A percentile compares a stretch with the other conserved stretches of the same genome.
Conservation (phyloP, 2,797 vertebrate species). For the Onychomys torridus region DNA sequence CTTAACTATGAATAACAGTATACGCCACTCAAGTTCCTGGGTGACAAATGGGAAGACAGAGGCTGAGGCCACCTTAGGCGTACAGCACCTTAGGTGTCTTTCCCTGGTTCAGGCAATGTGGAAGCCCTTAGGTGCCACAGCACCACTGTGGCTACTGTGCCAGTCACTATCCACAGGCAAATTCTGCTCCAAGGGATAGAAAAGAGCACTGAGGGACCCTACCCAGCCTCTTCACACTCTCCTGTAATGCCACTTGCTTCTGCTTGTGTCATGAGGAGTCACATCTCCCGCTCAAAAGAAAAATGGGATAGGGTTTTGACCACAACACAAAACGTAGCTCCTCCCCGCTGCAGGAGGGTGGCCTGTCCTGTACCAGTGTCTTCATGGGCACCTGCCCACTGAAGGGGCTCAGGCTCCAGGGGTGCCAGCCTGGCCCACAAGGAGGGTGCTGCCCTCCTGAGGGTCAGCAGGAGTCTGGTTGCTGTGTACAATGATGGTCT, state of each 20-base stretch:
- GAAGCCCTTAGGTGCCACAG: constrained; percentile 59
- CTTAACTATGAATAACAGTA: constrained; percentile 83
- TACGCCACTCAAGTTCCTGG: constrained; percentile 61
- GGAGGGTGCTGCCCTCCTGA: constrained; percentile 89
- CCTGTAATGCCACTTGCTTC: constrained; percentile 21
- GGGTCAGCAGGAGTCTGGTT: constrained; percentile 89
- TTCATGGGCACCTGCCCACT: constrained; percentile 53
- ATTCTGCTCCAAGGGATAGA: constrained; percentile 31
- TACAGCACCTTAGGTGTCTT: neutral
- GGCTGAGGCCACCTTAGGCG: constrained; percentile 45
- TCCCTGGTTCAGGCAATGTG: constrained; percentile 71
- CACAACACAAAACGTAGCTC: constrained; percentile 73
- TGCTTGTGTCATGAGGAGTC: constrained; percentile 45
- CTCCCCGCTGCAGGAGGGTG: constrained; percentile 76
- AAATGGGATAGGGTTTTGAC: constrained; percentile 74
- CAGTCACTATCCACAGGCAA: constrained; percentile 29
- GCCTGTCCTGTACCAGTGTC: constrained; percentile 59
- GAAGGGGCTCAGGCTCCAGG: constrained; percentile 92
- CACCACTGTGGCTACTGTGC: constrained; percentile 23
- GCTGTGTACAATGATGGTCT: constrained; percentile 90
- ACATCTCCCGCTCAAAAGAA: constrained; percentile 75
- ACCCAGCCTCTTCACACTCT: neutral
- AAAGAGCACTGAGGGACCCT: neutral
- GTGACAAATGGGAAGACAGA: constrained; percentile 72
- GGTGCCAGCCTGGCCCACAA: constrained; percentile 94